Evolutionary conservation across 2,888 invertebrate genomes (phyloP).

Genomic region (Trichogramma dendrolimi): DNA sequence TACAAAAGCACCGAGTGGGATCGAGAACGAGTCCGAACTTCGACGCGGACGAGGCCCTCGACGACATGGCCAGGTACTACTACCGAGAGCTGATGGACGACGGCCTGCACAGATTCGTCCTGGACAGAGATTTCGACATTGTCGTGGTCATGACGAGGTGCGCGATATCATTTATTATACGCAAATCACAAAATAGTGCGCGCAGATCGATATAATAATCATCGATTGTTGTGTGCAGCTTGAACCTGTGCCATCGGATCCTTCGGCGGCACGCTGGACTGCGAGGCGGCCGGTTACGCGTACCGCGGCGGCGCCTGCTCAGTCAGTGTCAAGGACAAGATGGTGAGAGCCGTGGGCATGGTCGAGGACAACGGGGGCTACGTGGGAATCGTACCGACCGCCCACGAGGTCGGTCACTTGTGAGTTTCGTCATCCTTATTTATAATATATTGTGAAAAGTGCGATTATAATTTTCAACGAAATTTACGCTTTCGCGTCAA

Average conservation of each 20-base stretch:
- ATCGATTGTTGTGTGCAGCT: conserved; percentile 28
- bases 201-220: background rate
- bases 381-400: conserved; percentile 40
- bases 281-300: conserved; percentile 36
- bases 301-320: conserved; percentile 42
- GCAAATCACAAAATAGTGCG: background rate
- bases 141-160: conserved; percentile 41
- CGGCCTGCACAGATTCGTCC: conserved; percentile 33
- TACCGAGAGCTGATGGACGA: conserved; percentile 32
- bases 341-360: conserved; percentile 41
- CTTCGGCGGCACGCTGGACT: conserved; percentile 30
- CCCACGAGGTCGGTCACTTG: conserved; percentile 47
- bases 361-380: conserved; percentile 47
- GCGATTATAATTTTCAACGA: background rate
- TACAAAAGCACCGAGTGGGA: conserved; percentile 30
- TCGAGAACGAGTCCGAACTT: conserved; percentile 19
- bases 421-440: conserved; percentile 27
- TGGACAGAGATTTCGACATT: conserved; percentile 37
- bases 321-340: conserved; percentile 29
- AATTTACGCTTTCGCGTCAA: background rate
- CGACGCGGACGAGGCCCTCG: conserved; percentile 38
- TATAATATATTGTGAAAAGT: background rate
- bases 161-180: conserved; percentile 1
- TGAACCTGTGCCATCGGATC: conserved; percentile 37
- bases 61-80: conserved; percentile 38